These are phyloP conservation scores for Rynchops niger DNA, from an alignment of 2,113 vertebrate species.

Conservation along the genomic window DNA sequence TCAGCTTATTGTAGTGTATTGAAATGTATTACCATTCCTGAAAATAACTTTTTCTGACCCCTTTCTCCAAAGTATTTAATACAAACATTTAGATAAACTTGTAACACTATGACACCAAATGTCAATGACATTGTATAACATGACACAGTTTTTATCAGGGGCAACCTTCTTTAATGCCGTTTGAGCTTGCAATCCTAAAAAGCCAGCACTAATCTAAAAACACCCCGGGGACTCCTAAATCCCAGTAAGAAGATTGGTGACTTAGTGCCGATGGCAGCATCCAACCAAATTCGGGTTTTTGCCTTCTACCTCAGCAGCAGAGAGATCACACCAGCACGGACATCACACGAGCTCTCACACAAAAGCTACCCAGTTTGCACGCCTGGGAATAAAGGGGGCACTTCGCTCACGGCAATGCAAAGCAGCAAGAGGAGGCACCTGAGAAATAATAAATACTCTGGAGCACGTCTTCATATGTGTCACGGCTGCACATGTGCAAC, in stretches of 20 bases:
- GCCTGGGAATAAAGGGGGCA: background rate
- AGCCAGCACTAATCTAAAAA: conserved; percentile 72
- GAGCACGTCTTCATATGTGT: accelerated
- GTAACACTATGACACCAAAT: background rate
- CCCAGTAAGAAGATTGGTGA: conserved; percentile 70
- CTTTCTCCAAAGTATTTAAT: background rate
- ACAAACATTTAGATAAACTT: background rate
- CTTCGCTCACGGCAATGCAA: accelerated
- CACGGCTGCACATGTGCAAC: accelerated
- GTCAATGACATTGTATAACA: conserved; percentile 35
- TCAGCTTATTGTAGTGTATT: background rate
- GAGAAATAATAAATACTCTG: background rate
- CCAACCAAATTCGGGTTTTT: background rate
- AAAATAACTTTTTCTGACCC: background rate
- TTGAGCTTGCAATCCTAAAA: conserved; percentile 57
- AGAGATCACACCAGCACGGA: background rate
- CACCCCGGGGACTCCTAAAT: conserved; percentile 35
- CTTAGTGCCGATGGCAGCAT: conserved; percentile 34
- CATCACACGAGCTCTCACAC: background rate
- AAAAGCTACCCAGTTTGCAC: background rate
- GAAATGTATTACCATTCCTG: background rate
- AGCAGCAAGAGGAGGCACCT: background rate
- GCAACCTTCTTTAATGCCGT: conserved; percentile 37
- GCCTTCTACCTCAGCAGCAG: background rate
- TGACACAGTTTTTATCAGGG: conserved; percentile 17